Evolutionary conservation across 2,797 vertebrate species (phyloP).

Genomic region (Eulemur rubriventer): DNA sequence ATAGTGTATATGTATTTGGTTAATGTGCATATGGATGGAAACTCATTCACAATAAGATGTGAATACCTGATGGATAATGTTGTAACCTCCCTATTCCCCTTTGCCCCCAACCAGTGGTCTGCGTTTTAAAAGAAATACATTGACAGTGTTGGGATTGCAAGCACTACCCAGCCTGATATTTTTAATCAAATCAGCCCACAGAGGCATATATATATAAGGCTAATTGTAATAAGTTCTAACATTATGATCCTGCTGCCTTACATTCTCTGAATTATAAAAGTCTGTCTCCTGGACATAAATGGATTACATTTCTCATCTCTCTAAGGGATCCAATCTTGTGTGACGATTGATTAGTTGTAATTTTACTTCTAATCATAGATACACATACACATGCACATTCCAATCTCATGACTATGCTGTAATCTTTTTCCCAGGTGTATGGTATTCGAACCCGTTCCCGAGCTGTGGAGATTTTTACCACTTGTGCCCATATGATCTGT

Average conservation of each 20-base stretch:
- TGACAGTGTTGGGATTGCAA: not conserved
- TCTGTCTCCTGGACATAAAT: not conserved
- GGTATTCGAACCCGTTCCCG: constrained; percentile 97
- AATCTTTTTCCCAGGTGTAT: constrained; percentile 89
- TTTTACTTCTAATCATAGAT: not conserved
- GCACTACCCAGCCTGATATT: not conserved
- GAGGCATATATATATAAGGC: not conserved
- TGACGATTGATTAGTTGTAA: not conserved
- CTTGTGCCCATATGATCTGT: constrained; percentile 98
- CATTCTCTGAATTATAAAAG: not conserved
- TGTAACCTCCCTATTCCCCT: not conserved
- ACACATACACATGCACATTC: not conserved
- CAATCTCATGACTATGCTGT: not conserved
- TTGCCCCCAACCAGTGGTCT: not conserved
- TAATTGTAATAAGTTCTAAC: not conserved
- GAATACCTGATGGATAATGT: not conserved
- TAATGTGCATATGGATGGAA: not conserved
- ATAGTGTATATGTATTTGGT: not conserved
- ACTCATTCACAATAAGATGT: not conserved
- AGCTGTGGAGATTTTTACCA: constrained; percentile 99
- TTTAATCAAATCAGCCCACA: not conserved
- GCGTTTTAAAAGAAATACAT: not conserved
- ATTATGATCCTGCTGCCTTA: not conserved
- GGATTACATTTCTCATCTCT: not conserved
- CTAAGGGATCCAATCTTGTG: not conserved